Conservation (phyloP, 1,140 invertebrate genomes). For the Euura lappo region DNA sequence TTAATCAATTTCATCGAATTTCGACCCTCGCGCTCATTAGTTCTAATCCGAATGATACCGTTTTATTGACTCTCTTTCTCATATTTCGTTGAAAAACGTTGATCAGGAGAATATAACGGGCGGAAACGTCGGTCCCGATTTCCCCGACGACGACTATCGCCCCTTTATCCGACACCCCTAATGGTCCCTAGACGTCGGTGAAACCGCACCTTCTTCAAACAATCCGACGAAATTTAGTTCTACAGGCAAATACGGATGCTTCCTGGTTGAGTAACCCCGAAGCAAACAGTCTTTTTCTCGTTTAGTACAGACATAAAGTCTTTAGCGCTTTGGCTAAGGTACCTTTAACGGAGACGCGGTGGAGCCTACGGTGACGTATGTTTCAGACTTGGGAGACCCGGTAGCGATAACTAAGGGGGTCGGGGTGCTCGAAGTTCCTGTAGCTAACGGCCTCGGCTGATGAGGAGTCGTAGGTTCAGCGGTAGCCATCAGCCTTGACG, state of each 20-base stretch:
- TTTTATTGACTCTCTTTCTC: too few relatives aligned
- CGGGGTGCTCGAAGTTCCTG: neutral
- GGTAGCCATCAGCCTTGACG: neutral
- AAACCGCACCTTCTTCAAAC: neutral
- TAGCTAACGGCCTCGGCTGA: constrained; percentile 2
- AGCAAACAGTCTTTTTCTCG: neutral
- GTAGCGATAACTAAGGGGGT: neutral
- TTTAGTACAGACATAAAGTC: neutral
- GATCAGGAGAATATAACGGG: too few relatives aligned
- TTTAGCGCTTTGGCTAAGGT: neutral
- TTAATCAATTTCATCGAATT: neutral
- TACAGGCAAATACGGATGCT: neutral
- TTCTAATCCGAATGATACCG: too few relatives aligned
- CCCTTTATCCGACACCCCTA: neutral
- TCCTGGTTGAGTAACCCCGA: neutral
- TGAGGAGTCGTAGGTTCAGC: neutral
- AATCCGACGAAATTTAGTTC: neutral
- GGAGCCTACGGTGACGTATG: neutral
- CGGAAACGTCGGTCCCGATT: neutral
- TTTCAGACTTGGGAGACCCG: neutral
- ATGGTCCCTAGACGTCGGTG: neutral
- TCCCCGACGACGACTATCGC: neutral
- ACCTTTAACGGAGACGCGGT: neutral
- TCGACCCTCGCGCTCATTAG: neutral
- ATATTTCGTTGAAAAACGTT: too few relatives aligned